A percentile compares a stretch with the other conserved stretches of the same genome.
Evolutionary conservation across 2,113 vertebrate species (phyloP).

Genomic region (Anoplopoma fimbria): DNA sequence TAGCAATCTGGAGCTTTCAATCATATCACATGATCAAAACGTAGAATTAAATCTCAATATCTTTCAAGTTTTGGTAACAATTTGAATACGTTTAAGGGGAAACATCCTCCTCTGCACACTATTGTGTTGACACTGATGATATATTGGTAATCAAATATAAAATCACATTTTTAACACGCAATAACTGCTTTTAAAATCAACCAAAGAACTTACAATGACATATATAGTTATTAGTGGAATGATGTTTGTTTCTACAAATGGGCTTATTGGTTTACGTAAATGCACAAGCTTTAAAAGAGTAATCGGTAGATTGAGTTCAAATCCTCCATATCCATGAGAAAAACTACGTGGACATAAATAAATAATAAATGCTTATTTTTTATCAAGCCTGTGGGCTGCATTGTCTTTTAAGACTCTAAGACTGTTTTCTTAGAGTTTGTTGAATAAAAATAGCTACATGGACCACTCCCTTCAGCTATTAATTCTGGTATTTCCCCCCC

Average conservation of each 20-base stretch:
- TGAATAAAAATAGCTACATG: not conserved
- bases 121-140: not conserved
- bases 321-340: not conserved
- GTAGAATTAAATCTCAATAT: not conserved
- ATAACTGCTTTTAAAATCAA: no score
- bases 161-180: no score
- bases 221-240: not conserved
- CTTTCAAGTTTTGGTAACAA: not conserved
- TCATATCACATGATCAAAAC: not conserved
- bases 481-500: slow-evolving; percentile 14
- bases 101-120: not conserved
- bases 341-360: not conserved
- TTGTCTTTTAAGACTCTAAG: not conserved
- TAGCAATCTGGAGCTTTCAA: not conserved
- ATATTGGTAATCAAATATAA: no score
- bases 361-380: not conserved
- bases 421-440: not conserved
- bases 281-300: not conserved
- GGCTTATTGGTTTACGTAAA: not conserved
- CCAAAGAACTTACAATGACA: no score
- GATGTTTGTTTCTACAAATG: not conserved
- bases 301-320: not conserved
- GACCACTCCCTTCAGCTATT: slow-evolving; percentile 5
- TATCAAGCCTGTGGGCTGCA: not conserved
- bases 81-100: not conserved